A percentile compares a stretch with the other conserved stretches of the same genome.
phyloP scores from a whole-genome alignment of 92 coral and sea anemone species.

The Zoanthus gigantus region DNA sequence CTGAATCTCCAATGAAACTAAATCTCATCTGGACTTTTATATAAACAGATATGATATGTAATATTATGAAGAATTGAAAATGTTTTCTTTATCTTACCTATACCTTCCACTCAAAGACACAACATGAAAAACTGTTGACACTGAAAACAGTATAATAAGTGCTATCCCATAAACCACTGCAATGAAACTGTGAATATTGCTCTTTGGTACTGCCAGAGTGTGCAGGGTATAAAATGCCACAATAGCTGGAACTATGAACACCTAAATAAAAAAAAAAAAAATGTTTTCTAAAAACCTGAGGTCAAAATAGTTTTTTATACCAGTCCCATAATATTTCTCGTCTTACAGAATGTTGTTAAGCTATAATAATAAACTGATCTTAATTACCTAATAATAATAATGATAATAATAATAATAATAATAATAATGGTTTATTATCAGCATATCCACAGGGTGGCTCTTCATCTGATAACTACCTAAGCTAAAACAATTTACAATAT shows the following conservation, averaged over 20 bases:
- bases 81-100: constrained; percentile 61
- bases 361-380: neutral
- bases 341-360: no score
- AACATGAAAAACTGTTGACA: constrained; percentile 88
- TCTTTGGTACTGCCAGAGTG: constrained; percentile 58
- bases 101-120: constrained; percentile 72
- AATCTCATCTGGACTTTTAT: neutral
- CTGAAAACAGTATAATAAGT: constrained; percentile 72
- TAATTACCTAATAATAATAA: no score
- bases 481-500: no score
- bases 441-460: no score
- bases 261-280: constrained; percentile 34
- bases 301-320: neutral
- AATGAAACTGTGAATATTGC: constrained; percentile 73
- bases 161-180: constrained; percentile 89
- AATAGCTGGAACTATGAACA: constrained; percentile 85
- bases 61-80: neutral
- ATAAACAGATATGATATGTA: no score
- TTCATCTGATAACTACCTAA: no score
- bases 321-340: no score
- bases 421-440: no score
- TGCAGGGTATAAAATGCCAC: constrained; percentile 70
- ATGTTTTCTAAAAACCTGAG: neutral
- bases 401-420: no score
- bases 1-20: no score